These are phyloP conservation scores for Pyrrhura leucotis DNA, from an alignment of 2,797 vertebrate genomes.

Conservation along the genomic window DNA sequence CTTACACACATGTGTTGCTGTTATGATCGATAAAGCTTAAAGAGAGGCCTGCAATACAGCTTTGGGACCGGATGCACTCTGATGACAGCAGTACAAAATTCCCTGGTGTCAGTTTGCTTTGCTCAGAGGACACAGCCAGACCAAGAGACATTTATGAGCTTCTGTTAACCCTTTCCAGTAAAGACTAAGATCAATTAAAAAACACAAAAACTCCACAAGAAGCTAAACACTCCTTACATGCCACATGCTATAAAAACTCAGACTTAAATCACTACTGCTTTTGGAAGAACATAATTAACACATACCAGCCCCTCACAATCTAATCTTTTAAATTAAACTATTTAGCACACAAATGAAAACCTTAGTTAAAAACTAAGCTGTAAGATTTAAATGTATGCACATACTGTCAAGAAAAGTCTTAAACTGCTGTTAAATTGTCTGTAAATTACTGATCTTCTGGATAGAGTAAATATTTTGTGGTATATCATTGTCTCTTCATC, in stretches of 20 bases:
- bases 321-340: background rate
- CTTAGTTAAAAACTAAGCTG: background rate
- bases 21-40: background rate
- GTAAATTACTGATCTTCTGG: background rate
- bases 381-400: background rate
- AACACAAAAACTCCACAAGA: background rate
- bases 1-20: background rate
- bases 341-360: background rate
- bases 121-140: accelerated
- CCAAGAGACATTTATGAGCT: background rate
- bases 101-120: background rate
- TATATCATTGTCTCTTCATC: background rate
- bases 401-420: background rate
- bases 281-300: background rate
- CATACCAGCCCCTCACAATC: background rate
- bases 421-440: background rate
- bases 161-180: background rate
- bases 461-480: constrained; percentile 1
- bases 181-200: background rate
- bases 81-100: background rate
- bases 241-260: background rate
- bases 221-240: background rate
- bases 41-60: background rate
- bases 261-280: background rate
- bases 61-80: background rate